Evolutionary conservation across 2,113 vertebrate genomes (phyloP).

Genomic region (Elachura formosa): DNA sequence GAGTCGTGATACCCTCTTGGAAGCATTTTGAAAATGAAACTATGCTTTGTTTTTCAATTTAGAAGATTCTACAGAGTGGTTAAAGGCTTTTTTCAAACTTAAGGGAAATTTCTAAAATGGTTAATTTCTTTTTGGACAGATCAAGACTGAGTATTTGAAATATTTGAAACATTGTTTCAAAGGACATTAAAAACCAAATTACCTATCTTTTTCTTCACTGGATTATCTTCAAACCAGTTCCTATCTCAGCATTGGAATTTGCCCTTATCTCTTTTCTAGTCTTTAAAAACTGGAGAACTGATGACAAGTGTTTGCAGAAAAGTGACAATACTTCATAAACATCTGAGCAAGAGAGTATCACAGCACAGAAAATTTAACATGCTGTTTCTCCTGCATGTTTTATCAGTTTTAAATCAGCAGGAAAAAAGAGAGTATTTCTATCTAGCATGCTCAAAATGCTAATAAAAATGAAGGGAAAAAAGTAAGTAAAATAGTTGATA

Average conservation of each 20-base stretch:
- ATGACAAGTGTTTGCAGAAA: not conserved
- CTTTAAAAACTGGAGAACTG: not conserved
- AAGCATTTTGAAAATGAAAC: not conserved
- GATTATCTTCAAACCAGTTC: not conserved
- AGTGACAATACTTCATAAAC: not conserved
- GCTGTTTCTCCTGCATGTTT: not conserved
- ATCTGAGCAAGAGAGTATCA: not conserved
- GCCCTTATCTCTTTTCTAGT: not conserved
- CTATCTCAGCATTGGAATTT: not conserved
- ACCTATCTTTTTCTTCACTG: not conserved
- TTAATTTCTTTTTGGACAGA: not conserved
- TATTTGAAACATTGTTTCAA: not conserved
- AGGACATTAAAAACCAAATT: not conserved
- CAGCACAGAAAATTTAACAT: not conserved
- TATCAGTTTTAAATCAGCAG: not conserved
- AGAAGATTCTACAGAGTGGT: not conserved
- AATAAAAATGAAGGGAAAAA: slow-evolving; percentile 26
- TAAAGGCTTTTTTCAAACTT: not conserved
- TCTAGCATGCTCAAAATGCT: not conserved
- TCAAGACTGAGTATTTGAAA: not conserved
- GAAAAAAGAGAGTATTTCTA: not conserved
- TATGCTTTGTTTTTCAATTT: not conserved
- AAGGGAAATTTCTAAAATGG: not conserved
- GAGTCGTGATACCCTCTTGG: not conserved
- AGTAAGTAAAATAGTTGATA: not conserved